These are phyloP conservation scores for Acronicta psi DNA, from an alignment of 2,888 invertebrate species.

Conservation along the genomic window DNA sequence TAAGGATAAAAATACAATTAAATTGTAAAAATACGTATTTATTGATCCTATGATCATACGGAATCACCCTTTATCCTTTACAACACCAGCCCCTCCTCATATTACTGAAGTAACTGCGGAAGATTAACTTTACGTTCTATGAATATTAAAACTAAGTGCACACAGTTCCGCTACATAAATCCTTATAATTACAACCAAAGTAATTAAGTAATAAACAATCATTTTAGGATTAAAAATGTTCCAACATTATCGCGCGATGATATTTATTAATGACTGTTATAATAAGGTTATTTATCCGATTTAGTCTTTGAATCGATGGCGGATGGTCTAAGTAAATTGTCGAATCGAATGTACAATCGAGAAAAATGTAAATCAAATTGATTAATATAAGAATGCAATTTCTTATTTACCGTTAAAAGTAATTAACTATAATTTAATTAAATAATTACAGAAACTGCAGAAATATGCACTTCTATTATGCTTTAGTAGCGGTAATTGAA, in stretches of 20 bases:
- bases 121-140: slow-evolving; percentile 43
- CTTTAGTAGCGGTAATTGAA: too few relatives aligned
- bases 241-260: slow-evolving; percentile 54
- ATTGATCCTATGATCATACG: too few relatives aligned
- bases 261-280: slow-evolving; percentile 38
- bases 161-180: slow-evolving; percentile 40
- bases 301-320: slow-evolving; percentile 49
- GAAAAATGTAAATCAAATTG: slow-evolving; percentile 62
- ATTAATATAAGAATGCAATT: slow-evolving; percentile 60
- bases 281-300: slow-evolving; percentile 47
- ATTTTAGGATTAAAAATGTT: slow-evolving; percentile 24
- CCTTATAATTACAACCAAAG: slow-evolving; percentile 28
- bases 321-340: slow-evolving; percentile 22
- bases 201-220: slow-evolving; percentile 40
- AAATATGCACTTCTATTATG: too few relatives aligned
- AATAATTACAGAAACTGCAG: too few relatives aligned
- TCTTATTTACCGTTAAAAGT: slow-evolving; percentile 55
- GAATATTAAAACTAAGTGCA: slow-evolving; percentile 46
- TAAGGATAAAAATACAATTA: too few relatives aligned
- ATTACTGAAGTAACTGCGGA: slow-evolving; percentile 25
- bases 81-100: not conserved
- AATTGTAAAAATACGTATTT: too few relatives aligned
- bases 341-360: slow-evolving; percentile 10
- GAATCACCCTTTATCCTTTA: too few relatives aligned
- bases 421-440: too few relatives aligned